Evolutionary conservation across 2,797 vertebrate species (phyloP), one percentile per base, ranked within the genome.

Genomic region (Danio albolineatus): DNA sequence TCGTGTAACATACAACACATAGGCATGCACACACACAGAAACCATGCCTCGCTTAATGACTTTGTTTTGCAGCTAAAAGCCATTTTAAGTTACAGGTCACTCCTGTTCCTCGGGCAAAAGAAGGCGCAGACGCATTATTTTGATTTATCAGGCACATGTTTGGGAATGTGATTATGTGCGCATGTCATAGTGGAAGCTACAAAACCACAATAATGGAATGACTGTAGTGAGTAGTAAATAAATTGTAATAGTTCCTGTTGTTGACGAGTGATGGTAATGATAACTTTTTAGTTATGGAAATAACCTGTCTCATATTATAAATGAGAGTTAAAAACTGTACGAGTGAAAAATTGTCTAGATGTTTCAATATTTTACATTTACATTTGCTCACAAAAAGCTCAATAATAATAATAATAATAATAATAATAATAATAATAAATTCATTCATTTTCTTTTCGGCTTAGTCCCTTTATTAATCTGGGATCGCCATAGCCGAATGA

Each of bases 11-110:
- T n/a, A 70, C 49, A 51, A 71, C 72, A 54, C 57, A 64, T 19
- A 59, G 43, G 43, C 71, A 84, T 66, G 70, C 67, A 76, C 80
- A 83, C 60, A 72, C 28, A 78, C 49, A 80, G 67, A 82, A 60
- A 49, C 66, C 59, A 76, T 65, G 54, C 36, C 48, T 61, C 16
- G 7, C 60, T 64, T 84, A 77, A 84, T 83, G 44, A 84, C 83
- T 79, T 83, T 86, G 80, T 86, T 84, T 83, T 75, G 70, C 53
- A 74, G 39, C 49, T 62, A 48, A 53, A 57, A 79, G 41, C 13
- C 72, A 76, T 53, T 78, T 49, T 57, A 79, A 83, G 66, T 79
- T 65, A 79, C 75, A 79, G 81, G 83, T 83, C 79, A 65, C 61
- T 78, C 61, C 49, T 76, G 78, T 81, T 73, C 79, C 76, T 59